These are phyloP conservation scores for Andricus curvator DNA, from an alignment of 2,888 invertebrate genomes.

Conservation along the genomic window DNA sequence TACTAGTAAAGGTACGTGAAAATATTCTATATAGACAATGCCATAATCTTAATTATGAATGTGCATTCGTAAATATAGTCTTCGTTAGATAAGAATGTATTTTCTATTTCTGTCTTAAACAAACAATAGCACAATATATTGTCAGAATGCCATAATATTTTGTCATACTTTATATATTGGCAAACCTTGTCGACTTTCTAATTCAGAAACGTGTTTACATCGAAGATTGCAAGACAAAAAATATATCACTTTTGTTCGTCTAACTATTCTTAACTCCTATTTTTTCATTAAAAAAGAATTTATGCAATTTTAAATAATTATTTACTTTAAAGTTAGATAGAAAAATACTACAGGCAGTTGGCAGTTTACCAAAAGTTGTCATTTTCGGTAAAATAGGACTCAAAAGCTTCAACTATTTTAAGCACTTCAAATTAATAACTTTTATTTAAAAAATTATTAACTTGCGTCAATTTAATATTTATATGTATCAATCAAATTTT, in stretches of 20 bases:
- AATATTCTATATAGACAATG: not conserved
- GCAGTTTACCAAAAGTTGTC: no score
- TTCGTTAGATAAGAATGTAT: not conserved
- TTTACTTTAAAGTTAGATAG: no score
- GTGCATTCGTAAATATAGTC: not conserved
- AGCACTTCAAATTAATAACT: no score
- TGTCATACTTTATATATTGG: conserved; percentile 32
- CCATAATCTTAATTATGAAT: no score
- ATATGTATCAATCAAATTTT: no score
- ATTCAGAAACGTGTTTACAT: conserved; percentile 16
- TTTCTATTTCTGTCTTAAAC: not conserved
- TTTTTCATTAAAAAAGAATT: not conserved
- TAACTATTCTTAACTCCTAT: not conserved
- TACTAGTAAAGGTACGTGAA: not conserved
- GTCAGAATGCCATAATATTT: conserved; percentile 26
- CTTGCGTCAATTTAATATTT: no score
- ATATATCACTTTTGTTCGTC: not conserved
- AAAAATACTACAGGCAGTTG: no score
- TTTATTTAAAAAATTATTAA: no score
- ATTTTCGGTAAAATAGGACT: no score
- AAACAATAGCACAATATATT: conserved; percentile 15
- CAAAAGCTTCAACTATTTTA: no score
- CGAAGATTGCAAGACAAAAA: not conserved
- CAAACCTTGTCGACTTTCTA: conserved; percentile 24
- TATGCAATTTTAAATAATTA: no score